These are phyloP conservation scores for Sepiola atlantica DNA, from an alignment of 2,888 invertebrate genomes.

Conservation along the genomic window DNA sequence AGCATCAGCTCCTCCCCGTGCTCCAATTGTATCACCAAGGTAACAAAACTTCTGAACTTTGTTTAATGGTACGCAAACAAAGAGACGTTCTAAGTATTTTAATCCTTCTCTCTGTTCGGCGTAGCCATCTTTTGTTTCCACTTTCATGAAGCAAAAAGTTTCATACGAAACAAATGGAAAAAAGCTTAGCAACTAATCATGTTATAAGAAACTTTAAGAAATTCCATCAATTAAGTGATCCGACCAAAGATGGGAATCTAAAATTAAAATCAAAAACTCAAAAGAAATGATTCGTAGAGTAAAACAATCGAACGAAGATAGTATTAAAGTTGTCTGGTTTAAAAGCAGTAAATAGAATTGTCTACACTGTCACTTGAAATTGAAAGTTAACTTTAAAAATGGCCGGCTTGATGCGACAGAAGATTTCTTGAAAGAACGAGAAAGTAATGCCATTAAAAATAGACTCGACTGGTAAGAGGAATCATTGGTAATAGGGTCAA, in stretches of 20 bases:
- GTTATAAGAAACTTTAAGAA: background rate
- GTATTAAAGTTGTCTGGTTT: background rate
- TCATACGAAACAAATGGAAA: background rate
- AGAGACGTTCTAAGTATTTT: background rate
- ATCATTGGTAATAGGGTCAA: background rate
- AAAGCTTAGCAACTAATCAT: background rate
- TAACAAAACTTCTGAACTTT: too few species aligned
- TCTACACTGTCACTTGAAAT: background rate
- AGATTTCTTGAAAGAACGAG: background rate
- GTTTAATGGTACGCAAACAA: too few species aligned
- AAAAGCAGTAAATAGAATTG: constrained; percentile 34
- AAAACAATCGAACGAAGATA: background rate
- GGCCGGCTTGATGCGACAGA: background rate
- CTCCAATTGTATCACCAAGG: too few species aligned
- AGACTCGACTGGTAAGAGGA: background rate
- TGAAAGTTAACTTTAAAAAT: background rate
- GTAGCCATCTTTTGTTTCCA: background rate
- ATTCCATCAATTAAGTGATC: constrained; percentile 19
- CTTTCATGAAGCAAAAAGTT: background rate
- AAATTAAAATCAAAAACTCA: background rate
- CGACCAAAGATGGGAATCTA: background rate
- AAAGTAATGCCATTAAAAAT: background rate
- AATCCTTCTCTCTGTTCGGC: background rate
- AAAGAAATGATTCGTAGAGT: background rate
- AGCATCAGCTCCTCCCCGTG: too few species aligned